These are phyloP conservation scores for Pyrochroa serraticornis DNA, from an alignment of 2,888 invertebrate species.

Conservation along the genomic window DNA sequence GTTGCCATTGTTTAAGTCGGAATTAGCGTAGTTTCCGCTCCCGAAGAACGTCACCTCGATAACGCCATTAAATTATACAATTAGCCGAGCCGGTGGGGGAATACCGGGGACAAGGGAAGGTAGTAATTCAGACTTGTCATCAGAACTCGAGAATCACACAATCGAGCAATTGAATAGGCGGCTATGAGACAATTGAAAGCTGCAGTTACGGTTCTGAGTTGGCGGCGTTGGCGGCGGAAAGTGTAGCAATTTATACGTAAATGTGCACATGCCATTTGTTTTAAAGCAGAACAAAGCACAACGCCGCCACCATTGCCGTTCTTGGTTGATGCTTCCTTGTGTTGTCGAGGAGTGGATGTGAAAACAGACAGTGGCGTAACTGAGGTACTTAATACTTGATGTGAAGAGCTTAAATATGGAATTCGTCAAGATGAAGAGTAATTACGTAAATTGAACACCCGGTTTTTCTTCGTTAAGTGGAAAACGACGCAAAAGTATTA, in stretches of 20 bases:
- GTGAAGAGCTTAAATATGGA: too few species aligned
- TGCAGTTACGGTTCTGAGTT: constrained; percentile 42
- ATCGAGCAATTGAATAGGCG: constrained; percentile 48
- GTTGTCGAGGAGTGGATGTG: too few species aligned
- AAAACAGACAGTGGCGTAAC: too few species aligned
- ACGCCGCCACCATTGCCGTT: too few species aligned
- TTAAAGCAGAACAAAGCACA: constrained; percentile 25
- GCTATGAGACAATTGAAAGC: constrained; percentile 47
- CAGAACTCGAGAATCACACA: constrained; percentile 44
- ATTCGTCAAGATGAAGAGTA: too few species aligned
- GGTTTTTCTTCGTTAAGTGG: too few species aligned
- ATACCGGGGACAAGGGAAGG: constrained; percentile 40
- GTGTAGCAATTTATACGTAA: constrained; percentile 47
- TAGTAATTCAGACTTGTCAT: constrained; percentile 48
- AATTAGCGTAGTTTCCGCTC: too few species aligned
- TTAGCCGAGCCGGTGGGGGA: constrained; percentile 43
- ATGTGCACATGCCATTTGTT: constrained; percentile 42
- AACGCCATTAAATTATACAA: constrained; percentile 46
- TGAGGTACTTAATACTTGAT: too few species aligned
- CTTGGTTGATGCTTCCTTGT: too few species aligned
- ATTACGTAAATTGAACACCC: too few species aligned
- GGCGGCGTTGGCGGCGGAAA: constrained; percentile 38
- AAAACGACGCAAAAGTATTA: too few species aligned
- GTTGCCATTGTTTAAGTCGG: too few species aligned
- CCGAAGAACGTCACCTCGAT: background rate